Conservation (phyloP, 2,797 vertebrate genomes). For the Sebastes paucispinis region DNA sequence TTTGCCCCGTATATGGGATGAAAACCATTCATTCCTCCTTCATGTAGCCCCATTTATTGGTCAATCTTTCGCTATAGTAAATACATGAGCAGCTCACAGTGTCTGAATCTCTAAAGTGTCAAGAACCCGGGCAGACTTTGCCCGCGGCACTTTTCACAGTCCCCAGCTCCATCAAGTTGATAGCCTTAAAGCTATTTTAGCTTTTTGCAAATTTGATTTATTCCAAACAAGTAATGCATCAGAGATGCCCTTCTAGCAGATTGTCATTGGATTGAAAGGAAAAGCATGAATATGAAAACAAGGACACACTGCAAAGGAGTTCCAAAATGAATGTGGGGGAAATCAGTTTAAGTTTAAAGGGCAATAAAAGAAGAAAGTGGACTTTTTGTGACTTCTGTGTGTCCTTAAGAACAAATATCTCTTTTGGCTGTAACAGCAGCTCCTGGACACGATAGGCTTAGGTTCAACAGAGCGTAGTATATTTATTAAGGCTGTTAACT, state of each 20-base stretch:
- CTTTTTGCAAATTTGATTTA: constrained; percentile 62
- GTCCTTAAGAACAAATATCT: constrained; percentile 38
- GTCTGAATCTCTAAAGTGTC: constrained; percentile 39
- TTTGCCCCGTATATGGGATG: not conserved
- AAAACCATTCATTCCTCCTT: constrained; percentile 2
- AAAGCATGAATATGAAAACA: constrained; percentile 60
- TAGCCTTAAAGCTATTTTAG: constrained; percentile 55
- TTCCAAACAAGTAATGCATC: constrained; percentile 61
- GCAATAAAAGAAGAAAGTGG: constrained; percentile 25
- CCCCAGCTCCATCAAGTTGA: constrained; percentile 49
- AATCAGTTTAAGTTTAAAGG: constrained; percentile 39
- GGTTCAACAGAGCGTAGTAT: constrained; percentile 29
- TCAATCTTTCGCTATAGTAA: constrained; percentile 18
- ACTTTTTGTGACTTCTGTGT: constrained; percentile 42
- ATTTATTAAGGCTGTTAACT: constrained; percentile 54
- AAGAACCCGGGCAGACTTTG: constrained; percentile 30
- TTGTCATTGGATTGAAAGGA: constrained; percentile 60
- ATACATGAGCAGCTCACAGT: constrained; percentile 3
- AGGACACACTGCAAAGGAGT: constrained; percentile 41
- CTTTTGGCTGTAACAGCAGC: constrained; percentile 23
- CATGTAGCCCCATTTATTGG: constrained; percentile 16
- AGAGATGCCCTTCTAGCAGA: constrained; percentile 57
- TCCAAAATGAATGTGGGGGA: constrained; percentile 31
- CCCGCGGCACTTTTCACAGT: constrained; percentile 45
- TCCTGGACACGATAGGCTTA: not conserved